Conservation (phyloP, 2,113 vertebrate genomes). For the Lophius piscatorius region DNA sequence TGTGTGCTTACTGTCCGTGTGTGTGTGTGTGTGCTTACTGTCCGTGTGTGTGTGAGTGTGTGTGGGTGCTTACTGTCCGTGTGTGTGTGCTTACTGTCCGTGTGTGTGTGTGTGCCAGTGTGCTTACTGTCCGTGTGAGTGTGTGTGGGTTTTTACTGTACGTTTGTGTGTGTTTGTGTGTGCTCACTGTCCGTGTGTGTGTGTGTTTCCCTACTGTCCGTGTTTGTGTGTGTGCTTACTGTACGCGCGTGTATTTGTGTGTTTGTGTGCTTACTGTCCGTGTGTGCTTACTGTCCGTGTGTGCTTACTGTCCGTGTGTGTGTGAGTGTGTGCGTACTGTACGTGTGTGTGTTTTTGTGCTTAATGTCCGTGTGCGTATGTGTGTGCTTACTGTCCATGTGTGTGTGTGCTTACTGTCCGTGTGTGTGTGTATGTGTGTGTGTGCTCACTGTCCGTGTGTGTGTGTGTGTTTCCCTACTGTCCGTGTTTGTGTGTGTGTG, state of each 20-base stretch:
- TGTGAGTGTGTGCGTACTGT: conserved; percentile 7
- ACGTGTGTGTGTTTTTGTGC: conserved; percentile 5
- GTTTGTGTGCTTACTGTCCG: conserved; percentile 15
- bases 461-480: too few relatives aligned
- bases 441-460: background rate
- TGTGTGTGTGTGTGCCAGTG: background rate
- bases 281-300: too few relatives aligned
- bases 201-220: too few relatives aligned
- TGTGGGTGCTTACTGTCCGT: background rate
- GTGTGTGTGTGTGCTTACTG: conserved; percentile 11
- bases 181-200: too few relatives aligned
- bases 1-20: too few relatives aligned
- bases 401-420: background rate
- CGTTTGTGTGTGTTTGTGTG: too few relatives aligned
- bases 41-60: background rate
- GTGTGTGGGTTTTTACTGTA: too few relatives aligned
- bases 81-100: background rate
- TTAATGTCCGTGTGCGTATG: background rate
- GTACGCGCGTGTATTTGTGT: too few relatives aligned
- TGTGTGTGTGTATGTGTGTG: conserved; percentile 2
- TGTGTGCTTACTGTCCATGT: too few relatives aligned
- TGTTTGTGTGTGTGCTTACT: conserved; percentile 13
- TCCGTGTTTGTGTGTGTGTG: conserved; percentile 2
- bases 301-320: conserved; percentile 16
- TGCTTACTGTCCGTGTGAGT: too few relatives aligned